Percentiles rank a stretch among this genome's conserved stretches.
These are phyloP conservation scores for Euura saliciscinereae DNA, from an alignment of 1,140 invertebrate genomes.

Conservation along the genomic window DNA sequence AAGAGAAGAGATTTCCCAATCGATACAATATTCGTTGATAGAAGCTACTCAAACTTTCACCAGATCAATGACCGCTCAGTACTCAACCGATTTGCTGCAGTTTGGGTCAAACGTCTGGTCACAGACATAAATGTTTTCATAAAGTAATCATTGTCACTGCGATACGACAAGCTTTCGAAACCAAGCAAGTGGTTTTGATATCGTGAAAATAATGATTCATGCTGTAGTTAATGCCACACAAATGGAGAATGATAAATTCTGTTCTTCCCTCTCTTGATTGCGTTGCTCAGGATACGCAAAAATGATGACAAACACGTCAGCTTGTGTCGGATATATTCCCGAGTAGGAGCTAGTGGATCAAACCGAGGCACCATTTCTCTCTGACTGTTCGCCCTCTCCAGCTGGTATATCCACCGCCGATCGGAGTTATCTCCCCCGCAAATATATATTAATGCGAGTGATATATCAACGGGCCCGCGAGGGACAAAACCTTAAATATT, in stretches of 20 bases:
- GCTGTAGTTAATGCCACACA: background rate
- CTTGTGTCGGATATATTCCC: background rate
- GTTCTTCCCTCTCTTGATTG: too few relatives aligned
- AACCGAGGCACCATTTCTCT: background rate
- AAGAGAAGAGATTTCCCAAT: too few relatives aligned
- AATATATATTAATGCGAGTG: conserved; percentile 63
- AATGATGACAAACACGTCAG: background rate
- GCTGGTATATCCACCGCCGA: background rate
- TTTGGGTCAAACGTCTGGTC: background rate
- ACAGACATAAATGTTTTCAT: background rate
- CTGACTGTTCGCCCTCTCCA: background rate
- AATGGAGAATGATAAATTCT: too few relatives aligned
- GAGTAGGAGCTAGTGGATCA: background rate
- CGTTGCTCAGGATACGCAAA: background rate
- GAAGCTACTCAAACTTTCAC: too few relatives aligned
- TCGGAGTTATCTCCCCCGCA: conserved; percentile 57
- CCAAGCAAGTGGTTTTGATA: background rate
- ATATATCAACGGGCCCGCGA: conserved; percentile 57
- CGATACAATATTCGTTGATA: too few relatives aligned
- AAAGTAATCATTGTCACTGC: background rate
- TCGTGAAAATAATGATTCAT: background rate
- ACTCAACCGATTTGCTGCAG: background rate
- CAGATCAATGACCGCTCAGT: background rate
- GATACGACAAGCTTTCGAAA: background rate
- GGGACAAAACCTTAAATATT: conserved; percentile 64